Percentiles rank a stretch among this genome's conserved stretches.
These are phyloP conservation scores for Tetramorium parvispinum DNA, from an alignment of 1,140 invertebrate genomes.

Conservation along the genomic window DNA sequence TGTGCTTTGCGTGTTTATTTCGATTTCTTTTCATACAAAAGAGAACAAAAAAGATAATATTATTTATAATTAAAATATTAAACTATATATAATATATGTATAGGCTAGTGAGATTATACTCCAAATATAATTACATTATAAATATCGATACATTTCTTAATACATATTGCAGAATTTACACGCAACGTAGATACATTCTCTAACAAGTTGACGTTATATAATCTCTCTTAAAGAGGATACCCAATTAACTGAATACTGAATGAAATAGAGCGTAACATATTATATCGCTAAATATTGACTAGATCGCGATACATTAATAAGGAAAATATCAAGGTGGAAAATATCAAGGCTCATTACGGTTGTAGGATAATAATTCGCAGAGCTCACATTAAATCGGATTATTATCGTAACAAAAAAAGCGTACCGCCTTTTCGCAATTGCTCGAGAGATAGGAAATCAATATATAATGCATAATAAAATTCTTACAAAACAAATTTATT, in stretches of 20 bases:
- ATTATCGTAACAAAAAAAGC: conserved; percentile 21
- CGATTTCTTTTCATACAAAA: neutral
- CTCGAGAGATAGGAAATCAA: neutral
- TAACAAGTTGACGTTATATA: neutral
- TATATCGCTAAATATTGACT: neutral
- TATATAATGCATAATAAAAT: neutral
- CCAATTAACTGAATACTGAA: neutral
- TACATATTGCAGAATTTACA: neutral
- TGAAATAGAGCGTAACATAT: conserved; percentile 7
- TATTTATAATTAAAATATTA: neutral
- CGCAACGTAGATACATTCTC: neutral
- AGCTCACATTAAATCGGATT: neutral
- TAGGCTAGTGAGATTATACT: neutral
- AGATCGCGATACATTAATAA: conserved; percentile 16
- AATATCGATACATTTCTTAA: neutral
- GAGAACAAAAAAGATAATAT: neutral
- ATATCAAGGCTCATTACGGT: neutral
- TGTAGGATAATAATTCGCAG: neutral
- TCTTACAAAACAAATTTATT: neutral
- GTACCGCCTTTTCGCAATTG: neutral
- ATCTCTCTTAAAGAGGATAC: conserved; percentile 12
- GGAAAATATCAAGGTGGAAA: conserved; percentile 10
- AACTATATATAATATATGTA: neutral
- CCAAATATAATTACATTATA: neutral
- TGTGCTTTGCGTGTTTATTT: neutral